Evolutionary conservation across 2,113 vertebrate species (phyloP), one percentile per base, ranked within the genome.

Genomic region (Anthoscopus minutus): DNA sequence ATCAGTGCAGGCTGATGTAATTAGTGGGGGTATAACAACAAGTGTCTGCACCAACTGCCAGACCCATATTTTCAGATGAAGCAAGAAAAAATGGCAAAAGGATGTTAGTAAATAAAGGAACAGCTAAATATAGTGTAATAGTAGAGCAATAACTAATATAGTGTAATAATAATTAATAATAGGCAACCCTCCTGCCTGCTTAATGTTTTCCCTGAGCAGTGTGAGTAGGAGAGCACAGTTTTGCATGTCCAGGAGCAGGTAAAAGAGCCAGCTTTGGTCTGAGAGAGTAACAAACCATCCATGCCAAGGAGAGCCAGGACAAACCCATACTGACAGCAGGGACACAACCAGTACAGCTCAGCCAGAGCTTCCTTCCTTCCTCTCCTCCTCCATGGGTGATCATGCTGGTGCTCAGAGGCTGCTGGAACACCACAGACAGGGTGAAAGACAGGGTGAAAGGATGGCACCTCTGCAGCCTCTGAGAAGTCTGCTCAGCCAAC

Each of bases 201-300:
- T 28, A 8, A 7, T 24, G 9, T 3, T 70, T 71, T 28, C 20
- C 53, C 13, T 14, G 11, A 60, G 44, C 1, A 3, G 25, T 4
- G 11, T 15, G n/a, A 72, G 27, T 3, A 51, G 66, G 37, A 72
- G 57, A 53, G 10, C 58, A 35, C 27, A 28, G 17, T 1, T 19
- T 9, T 1, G 2, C 4, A 2, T 0, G 1, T 9, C 40, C 28
- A 71, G 40, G 18, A 88, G 30, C 35, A 15, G 7, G 0, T 0
- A 50, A n/a, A 14, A 24, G 25, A 74, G 19, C 13, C 25, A 48
- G n/a, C 17, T 50, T 76, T 16, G 21, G 11, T 25, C 30, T 40
- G 33, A 47, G 28, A 50, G 10, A 5, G 8, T 13, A 23, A 79
- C 10, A 92, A 82, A 60, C 23, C 50, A 25, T 3, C n/a, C 22